phyloP scores from a whole-genome alignment of 2,797 vertebrate species.

The Eremophila alpestris region DNA sequence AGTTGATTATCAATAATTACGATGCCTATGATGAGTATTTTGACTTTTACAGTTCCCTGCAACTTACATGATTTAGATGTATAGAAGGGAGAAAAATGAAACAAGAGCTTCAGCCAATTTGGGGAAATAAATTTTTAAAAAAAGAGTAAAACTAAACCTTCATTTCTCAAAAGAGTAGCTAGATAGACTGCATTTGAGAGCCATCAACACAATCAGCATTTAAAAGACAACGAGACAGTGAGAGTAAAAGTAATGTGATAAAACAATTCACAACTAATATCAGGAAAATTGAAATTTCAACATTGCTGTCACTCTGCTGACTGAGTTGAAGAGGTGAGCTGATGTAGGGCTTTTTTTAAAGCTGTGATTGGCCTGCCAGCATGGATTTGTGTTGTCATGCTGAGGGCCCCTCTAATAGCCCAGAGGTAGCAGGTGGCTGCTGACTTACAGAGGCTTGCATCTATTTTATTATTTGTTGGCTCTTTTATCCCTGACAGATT shows the following conservation, averaged over 20 bases:
- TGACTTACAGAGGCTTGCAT: slow-evolving; percentile 75
- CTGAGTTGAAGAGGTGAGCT: slow-evolving; percentile 31
- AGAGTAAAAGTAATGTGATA: slow-evolving; percentile 62
- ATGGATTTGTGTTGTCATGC: slow-evolving; percentile 71
- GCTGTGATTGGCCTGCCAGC: slow-evolving; percentile 73
- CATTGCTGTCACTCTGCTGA: slow-evolving; percentile 50
- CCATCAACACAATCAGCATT: slow-evolving; percentile 52
- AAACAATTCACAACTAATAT: slow-evolving; percentile 69
- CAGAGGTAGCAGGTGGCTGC: slow-evolving; percentile 71
- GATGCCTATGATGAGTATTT: slow-evolving; percentile 8
- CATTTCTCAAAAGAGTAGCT: not conserved
- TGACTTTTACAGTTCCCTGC: not conserved
- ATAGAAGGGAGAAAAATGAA: not conserved
- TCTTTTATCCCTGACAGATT: slow-evolving; percentile 74
- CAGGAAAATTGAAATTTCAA: slow-evolving; percentile 60
- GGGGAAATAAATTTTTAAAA: not conserved
- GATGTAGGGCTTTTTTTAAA: slow-evolving; percentile 59
- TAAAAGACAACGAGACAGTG: not conserved
- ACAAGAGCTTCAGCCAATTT: not conserved
- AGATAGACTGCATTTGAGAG: slow-evolving; percentile 9
- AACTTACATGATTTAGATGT: slow-evolving; percentile 33
- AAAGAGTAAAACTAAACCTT: not conserved
- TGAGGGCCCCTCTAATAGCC: slow-evolving; percentile 62
- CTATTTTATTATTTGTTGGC: slow-evolving; percentile 79
- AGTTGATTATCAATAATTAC: slow-evolving; percentile 46